These are phyloP conservation scores for Therioaphis trifolii DNA, from an alignment of 2,888 invertebrate genomes.

Conservation along the genomic window DNA sequence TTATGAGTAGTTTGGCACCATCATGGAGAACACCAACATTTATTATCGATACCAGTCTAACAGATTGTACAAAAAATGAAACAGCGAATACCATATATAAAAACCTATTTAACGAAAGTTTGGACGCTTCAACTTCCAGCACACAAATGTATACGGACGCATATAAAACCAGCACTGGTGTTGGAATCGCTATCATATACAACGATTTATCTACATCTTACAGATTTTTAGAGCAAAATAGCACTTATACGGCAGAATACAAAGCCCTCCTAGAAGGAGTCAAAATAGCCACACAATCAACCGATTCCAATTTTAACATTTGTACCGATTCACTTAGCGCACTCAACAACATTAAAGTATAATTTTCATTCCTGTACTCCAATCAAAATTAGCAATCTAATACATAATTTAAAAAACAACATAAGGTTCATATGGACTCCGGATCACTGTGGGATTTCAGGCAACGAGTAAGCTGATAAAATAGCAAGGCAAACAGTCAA, in stretches of 20 bases:
- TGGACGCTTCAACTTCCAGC: background rate
- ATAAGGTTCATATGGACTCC: too few species aligned
- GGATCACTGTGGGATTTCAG: too few species aligned
- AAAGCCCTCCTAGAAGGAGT: too few species aligned
- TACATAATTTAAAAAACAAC: too few species aligned
- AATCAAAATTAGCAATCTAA: too few species aligned
- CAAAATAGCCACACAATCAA: too few species aligned
- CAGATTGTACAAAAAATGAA: background rate
- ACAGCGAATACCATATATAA: conserved; percentile 10
- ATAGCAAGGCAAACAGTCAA: too few species aligned
- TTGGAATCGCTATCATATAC: background rate
- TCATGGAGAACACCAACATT: background rate
- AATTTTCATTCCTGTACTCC: too few species aligned
- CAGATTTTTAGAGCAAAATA: conserved; percentile 1
- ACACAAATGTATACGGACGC: background rate
- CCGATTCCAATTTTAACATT: too few species aligned
- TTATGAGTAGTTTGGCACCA: background rate
- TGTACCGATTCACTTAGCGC: too few species aligned
- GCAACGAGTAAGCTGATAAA: too few species aligned
- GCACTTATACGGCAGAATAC: background rate
- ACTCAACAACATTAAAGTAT: too few species aligned
- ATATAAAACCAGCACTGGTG: background rate
- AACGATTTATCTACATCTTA: background rate
- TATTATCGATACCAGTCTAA: background rate
- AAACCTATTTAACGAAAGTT: background rate